phyloP scores from a whole-genome alignment of 2,113 vertebrate genomes.

The Pterocles gutturalis region DNA sequence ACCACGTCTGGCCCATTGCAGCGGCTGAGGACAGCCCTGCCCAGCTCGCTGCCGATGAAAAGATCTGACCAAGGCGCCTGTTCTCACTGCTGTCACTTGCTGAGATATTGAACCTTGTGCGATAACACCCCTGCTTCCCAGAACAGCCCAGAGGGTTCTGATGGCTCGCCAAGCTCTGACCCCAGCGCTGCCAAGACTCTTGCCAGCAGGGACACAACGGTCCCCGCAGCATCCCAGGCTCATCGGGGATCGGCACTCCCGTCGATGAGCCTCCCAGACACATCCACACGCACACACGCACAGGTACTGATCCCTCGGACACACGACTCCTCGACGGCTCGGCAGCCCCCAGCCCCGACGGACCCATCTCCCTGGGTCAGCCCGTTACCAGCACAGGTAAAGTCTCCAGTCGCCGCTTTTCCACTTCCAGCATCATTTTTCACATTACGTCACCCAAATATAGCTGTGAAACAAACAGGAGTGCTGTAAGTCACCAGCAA shows the following conservation, averaged over 20 bases:
- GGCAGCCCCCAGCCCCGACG: neutral
- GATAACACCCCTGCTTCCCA: neutral
- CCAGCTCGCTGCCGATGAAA: neutral
- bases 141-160: neutral
- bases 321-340: fast-evolving
- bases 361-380: neutral
- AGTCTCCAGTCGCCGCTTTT: neutral
- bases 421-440: neutral
- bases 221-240: neutral
- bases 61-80: fast-evolving
- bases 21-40: neutral
- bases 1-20: fast-evolving
- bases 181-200: neutral
- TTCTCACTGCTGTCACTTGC: neutral
- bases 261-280: neutral
- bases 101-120: neutral
- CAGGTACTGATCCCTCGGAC: neutral
- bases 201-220: fast-evolving
- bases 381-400: neutral
- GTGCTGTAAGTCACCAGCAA: neutral
- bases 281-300: neutral
- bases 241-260: fast-evolving
- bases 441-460: neutral
- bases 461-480: neutral
- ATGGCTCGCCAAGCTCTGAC: fast-evolving